Percentiles rank a stretch among this genome's conserved stretches.
Conservation (phyloP, 1,140 invertebrate genomes). For the Dendroctonus valens region DNA sequence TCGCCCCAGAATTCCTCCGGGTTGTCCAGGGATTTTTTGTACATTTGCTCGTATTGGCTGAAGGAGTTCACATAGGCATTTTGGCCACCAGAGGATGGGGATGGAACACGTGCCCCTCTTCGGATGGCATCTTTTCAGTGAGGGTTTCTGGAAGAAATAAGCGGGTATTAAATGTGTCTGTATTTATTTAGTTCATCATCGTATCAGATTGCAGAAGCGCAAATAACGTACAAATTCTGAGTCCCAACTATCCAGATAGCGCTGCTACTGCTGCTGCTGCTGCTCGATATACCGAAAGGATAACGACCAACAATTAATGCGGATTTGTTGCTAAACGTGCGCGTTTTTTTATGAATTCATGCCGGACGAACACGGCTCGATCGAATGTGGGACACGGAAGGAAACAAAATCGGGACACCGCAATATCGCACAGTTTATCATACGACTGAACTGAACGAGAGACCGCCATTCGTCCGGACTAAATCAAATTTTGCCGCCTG, state of each 20-base stretch:
- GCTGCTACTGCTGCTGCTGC: not conserved
- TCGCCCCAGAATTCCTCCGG: constrained; percentile 88
- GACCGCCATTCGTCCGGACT: constrained; percentile 15
- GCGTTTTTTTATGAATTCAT: not conserved
- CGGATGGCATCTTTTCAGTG: constrained; percentile 51
- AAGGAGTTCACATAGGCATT: constrained; percentile 71
- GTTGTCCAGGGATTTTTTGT: constrained; percentile 81
- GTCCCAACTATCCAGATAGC: not conserved
- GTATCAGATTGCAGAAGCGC: no score
- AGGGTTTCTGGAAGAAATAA: not conserved
- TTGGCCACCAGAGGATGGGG: constrained; percentile 62
- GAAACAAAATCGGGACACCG: no score
- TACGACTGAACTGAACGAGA: constrained; percentile 5
- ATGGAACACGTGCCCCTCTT: constrained; percentile 60
- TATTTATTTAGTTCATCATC: no score
- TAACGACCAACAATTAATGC: not conserved
- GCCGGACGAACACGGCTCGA: not conserved
- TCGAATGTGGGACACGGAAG: no score
- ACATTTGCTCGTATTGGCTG: constrained; percentile 78
- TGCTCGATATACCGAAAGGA: not conserved
- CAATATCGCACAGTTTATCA: no score
- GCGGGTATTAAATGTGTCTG: not conserved
- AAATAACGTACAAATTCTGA: not conserved
- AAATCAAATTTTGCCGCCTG: constrained; percentile 29
- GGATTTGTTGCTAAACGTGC: not conserved